Percentiles rank a stretch among this genome's conserved stretches.
phyloP scores from a whole-genome alignment of 2,113 vertebrate genomes.

The Cyphomyrus discorhynchus region DNA sequence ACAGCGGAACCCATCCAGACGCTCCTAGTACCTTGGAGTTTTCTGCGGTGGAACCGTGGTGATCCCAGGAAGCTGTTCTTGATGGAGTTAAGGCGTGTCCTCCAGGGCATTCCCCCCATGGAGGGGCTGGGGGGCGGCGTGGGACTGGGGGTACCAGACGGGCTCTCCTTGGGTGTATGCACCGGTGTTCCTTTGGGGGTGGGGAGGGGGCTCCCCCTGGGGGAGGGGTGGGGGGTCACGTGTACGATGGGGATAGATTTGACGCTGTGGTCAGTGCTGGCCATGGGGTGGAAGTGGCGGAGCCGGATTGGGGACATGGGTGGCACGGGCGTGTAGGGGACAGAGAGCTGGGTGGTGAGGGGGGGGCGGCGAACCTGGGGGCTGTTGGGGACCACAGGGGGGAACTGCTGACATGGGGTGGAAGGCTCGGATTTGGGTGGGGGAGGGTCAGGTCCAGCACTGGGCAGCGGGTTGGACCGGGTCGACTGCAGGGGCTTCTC shows the following conservation, averaged over 20 bases:
- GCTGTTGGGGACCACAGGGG: constrained; percentile 51
- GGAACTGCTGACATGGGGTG: constrained; percentile 58
- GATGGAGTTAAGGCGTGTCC: constrained; percentile 95
- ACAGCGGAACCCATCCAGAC: accelerated
- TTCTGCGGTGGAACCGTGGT: constrained; percentile 94
- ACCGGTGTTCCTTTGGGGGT: constrained; percentile 97
- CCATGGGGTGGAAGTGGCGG: constrained; percentile 61
- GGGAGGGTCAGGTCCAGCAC: constrained; percentile 50
- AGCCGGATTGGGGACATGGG: constrained; percentile 73
- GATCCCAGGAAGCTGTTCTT: constrained; percentile 98
- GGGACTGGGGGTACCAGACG: constrained; percentile 88
- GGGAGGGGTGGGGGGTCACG: constrained; percentile 97
- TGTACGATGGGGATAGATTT: constrained; percentile 96
- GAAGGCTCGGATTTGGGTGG: constrained; percentile 58
- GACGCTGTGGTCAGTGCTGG: constrained; percentile 77
- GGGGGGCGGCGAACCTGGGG: constrained; percentile 59
- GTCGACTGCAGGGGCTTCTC: constrained; percentile 88
- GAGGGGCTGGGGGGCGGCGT: constrained; percentile 95
- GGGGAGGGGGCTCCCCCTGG: constrained; percentile 92
- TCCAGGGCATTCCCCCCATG: constrained; percentile 95
- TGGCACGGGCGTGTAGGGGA: constrained; percentile 63
- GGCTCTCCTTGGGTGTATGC: constrained; percentile 97
- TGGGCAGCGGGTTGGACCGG: constrained; percentile 83
- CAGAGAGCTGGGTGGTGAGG: constrained; percentile 66
- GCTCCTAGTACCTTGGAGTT: constrained; percentile 81